Conservation (phyloP, 2,888 invertebrate genomes). For the Endotricha flammealis region DNA sequence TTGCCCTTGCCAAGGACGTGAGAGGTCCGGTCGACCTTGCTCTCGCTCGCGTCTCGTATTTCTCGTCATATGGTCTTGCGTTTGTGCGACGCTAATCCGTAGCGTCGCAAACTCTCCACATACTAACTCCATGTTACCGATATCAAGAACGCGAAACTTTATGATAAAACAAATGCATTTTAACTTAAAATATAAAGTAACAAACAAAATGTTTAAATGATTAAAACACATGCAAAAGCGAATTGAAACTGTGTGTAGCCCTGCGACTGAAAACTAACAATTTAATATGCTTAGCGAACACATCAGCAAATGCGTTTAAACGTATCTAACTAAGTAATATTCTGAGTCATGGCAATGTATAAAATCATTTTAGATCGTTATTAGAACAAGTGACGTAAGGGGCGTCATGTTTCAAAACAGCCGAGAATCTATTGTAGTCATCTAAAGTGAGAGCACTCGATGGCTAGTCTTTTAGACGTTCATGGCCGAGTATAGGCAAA, state of each 20-base stretch:
- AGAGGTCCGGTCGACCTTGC: conserved; percentile 31
- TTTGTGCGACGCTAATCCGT: conserved; percentile 15
- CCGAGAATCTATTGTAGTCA: conserved; percentile 38
- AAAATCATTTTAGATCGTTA: conserved; percentile 31
- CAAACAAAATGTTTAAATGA: not conserved
- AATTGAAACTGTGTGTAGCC: conserved; percentile 21
- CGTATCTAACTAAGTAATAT: conserved; percentile 28
- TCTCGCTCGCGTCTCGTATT: conserved; percentile 25
- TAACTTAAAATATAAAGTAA: not conserved
- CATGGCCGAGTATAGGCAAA: conserved; percentile 28
- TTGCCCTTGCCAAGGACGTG: conserved; percentile 49
- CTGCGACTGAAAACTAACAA: conserved; percentile 22
- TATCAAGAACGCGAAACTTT: conserved; percentile 36
- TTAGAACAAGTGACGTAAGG: conserved; percentile 38
- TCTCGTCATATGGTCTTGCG: conserved; percentile 25
- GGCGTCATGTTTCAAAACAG: conserved; percentile 44
- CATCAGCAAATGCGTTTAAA: conserved; percentile 21
- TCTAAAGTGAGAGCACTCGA: conserved; percentile 35
- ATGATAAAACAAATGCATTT: conserved; percentile 12
- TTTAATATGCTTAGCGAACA: conserved; percentile 34
- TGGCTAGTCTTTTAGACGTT: conserved; percentile 29
- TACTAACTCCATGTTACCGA: conserved; percentile 20
- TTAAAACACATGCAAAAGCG: conserved; percentile 21
- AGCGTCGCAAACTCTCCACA: conserved; percentile 17
- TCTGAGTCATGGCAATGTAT: conserved; percentile 25